A percentile compares a stretch with the other conserved stretches of the same genome.
Conservation (phyloP, 2,888 invertebrate species). For the Myopa tessellatipennis region DNA sequence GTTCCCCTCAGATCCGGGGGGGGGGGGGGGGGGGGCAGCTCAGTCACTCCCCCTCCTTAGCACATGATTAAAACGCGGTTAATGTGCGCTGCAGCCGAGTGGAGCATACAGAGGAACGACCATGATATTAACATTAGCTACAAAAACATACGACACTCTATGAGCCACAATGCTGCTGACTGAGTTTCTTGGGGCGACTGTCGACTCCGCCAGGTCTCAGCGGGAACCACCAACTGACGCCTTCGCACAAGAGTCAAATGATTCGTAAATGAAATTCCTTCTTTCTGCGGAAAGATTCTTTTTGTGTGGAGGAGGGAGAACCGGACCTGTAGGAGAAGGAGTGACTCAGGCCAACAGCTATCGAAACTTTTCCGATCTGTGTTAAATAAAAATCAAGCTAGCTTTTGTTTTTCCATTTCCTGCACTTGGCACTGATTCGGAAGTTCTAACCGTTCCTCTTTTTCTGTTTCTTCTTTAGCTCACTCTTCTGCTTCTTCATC, state of each 20-base stretch:
- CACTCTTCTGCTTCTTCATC: neutral
- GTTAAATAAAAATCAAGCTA: slow-evolving; percentile 57
- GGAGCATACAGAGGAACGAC: neutral
- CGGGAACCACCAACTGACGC: neutral
- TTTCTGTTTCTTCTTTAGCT: too few relatives aligned
- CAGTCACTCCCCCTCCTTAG: neutral
- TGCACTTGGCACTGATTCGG: slow-evolving; percentile 14
- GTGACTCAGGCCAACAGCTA: slow-evolving; percentile 46
- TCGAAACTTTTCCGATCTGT: slow-evolving; percentile 63
- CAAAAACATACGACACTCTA: neutral
- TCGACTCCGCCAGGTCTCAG: too few relatives aligned
- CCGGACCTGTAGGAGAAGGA: neutral
- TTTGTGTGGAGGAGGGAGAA: neutral
- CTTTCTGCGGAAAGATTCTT: too few relatives aligned
- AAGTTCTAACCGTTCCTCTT: neutral
- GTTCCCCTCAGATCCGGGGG: too few relatives aligned
- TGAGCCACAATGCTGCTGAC: neutral
- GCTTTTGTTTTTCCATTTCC: slow-evolving; percentile 1
- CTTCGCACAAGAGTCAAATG: neutral
- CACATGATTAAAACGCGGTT: slow-evolving; percentile 30
- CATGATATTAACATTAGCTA: slow-evolving; percentile 34
- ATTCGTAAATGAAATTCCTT: neutral
- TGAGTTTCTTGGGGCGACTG: neutral
- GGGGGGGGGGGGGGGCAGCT: too few relatives aligned
- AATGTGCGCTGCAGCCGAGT: slow-evolving; percentile 13